Evolutionary conservation across 30 jellyfish, hydroid and myxozoan species (phyloP), one percentile per base, ranked within the genome.

Genomic region (Sanderia malayensis): DNA sequence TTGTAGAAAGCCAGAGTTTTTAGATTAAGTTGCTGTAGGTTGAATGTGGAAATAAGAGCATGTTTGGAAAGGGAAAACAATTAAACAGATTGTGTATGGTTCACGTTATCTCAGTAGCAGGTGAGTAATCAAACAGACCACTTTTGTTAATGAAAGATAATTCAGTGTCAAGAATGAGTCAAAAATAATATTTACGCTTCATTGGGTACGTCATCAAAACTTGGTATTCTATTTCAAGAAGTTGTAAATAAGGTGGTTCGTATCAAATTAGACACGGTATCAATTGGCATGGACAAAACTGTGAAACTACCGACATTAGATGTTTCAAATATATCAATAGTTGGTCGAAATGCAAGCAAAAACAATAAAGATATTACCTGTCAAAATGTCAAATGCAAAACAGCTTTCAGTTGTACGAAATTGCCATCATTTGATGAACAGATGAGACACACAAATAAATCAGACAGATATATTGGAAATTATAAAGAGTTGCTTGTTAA

Each of bases 401-500:
- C 64, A 49, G 64, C 6, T 4, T 18, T 4, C 27, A 4, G 64
- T 11, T 11, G 18, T 11, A 19, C 64, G 23, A 49, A 49, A 9
- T 18, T 37, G 52, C 52, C 52, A 4, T 6, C 52, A 13, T 37
- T 37, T 37, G 13, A 37, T 37, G 52, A 37, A 13, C 52, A 37
- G 52, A 37, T 37, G 13, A 13, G 52, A 4, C 52, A 37, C 13
- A 13, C 52, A 13, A 15, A 41, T 15, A 41, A 41, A 8, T 41
- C 55, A 15, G 15, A 41, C 55, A 6, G 11, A 15, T 8, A 41
- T 15, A 49, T 15, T 19, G 27, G 24, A 49, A 49, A 18, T 49
- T 49, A 49, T 19, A 49, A 49, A 19, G 64, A 49, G 8, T 49
- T 49, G 3, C 64, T 49, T 49, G 64, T 49, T 11, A 49, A 49